Evolutionary conservation across 2,888 invertebrate species (phyloP), one percentile per base, ranked within the genome.

Genomic region (Dione vanillae): DNA sequence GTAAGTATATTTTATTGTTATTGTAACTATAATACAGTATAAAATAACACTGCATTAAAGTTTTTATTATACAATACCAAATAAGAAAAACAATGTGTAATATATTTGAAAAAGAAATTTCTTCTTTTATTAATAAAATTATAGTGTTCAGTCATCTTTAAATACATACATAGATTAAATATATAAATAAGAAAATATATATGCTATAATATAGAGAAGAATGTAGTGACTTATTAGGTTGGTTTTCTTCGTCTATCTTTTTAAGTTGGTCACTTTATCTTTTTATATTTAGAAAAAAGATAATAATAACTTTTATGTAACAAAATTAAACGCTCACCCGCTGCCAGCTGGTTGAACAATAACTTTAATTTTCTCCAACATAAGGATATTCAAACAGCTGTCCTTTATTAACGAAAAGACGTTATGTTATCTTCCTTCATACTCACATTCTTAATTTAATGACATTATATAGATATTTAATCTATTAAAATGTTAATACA

Each of bases 371-470:
- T 35, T 9, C 49, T 27, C 35, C 37, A 54, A 54, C 35, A 37
- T 37, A 54, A 35, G 54, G 54, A 37, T 54, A 56, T 37, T 56
- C 11, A 56, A n/a, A 40, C 56, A 56, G 37, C 37, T 56, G 56
- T 37, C 16, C 16, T 11, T 54, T 10, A 16, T 37, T 56, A 56
- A 37, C 16, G 12, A 40, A 16, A 56, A n/a, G 10, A 56, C 37
- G 16, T 56, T 56, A 16, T 40, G 16, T 37, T 56, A 56, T 56
- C 56, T 56, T 1, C 37, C 16, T 40, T 1, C 12, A 40, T 11
- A 37, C 5, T 37, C n/a, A 27, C 5, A 37, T 37, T 37, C 37
- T n/a, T 54, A 56, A 37, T 37, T 16, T 11, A n/a, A 7, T 37
- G 37, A 40, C 11, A 49, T 16, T 19, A 49, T 27, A 27, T 5